Percentiles rank a stretch among this genome's conserved stretches.
phyloP scores from a whole-genome alignment of 2,113 vertebrate species.

The Eulacestoma nigropectus region DNA sequence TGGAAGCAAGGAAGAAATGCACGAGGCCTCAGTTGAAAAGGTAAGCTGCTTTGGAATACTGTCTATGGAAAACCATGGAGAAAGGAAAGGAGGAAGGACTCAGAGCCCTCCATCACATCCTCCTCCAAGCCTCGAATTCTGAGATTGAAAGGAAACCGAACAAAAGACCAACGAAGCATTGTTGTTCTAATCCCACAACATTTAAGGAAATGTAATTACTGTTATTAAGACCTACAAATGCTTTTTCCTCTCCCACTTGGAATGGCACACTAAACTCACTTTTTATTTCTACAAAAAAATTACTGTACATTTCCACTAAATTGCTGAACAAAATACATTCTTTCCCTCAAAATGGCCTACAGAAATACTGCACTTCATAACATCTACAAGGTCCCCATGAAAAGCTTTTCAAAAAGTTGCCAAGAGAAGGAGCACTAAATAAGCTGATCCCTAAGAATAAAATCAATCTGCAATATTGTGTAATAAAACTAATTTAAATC shows the following conservation, averaged over 20 bases:
- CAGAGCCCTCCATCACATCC: neutral
- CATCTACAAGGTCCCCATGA: neutral
- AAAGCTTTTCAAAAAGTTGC: neutral
- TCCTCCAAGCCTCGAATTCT: neutral
- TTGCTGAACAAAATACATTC: neutral
- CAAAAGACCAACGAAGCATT: neutral
- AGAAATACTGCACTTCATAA: neutral
- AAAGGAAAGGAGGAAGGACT: neutral
- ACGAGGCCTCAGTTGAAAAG: neutral
- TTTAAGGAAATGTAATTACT: neutral
- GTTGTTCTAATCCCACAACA: neutral
- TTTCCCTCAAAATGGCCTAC: neutral
- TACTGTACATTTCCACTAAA: neutral
- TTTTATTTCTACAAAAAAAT: neutral
- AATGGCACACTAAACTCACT: neutral
- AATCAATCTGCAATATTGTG: neutral
- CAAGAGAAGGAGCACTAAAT: neutral
- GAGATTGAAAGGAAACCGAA: neutral
- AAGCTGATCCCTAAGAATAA: neutral
- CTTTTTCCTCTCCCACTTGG: neutral
- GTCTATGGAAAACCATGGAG: neutral
- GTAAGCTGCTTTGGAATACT: neutral
- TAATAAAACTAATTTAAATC: neutral
- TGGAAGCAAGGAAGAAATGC: neutral
- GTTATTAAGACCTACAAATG: neutral